Base-by-base conservation (phyloP, 2,888 invertebrate species). In the Lochmaea crataegi region DNA sequence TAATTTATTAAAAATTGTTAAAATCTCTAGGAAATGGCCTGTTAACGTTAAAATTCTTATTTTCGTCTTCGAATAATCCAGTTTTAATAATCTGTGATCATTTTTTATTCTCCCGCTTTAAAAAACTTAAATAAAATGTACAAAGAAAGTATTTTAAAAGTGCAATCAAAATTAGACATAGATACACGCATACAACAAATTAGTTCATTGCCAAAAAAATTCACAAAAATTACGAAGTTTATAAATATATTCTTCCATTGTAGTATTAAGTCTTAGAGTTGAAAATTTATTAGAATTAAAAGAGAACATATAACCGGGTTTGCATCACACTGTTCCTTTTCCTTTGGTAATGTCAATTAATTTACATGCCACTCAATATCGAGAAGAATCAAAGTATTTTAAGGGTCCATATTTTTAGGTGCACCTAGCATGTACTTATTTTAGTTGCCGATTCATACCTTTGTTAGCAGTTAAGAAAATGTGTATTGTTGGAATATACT, bases 81-180 rank as follows among this genome's bases (percentile, higher is more conserved):
- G 22, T 66, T 72, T 77, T 78, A 12, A 72, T 78, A 79, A 83
- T 83, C 84, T 84, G 84, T 84, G 84, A 84, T 83, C 83, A 82
- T 81, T 82, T 82, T 81, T 82, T 81, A 83, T 82, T 82, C 82
- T 82, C 81, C 82, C 83, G 82, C 81, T 84, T 80, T 82, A 81
- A 77, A 75, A 77, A 79, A 81, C 80, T 79, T 78, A 79, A 78
- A 79, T 80, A 16, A 81, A 73, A 75, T 76, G 77, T 78, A 81
- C 81, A 83, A 81, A 82, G 79, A 80, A 80, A 79, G 77, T 78
- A 77, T 76, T 78, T 67, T 58, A 79, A 77, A 81, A 76, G 75
- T 81, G 79, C 81, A 84, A 83, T 83, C 83, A 84, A 83, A 83
- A 83, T 76, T 26, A 26, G 26, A 14, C 2, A 18, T 65, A 64